These are phyloP conservation scores for Oceanodroma leucorhoa DNA, from an alignment of 2,797 vertebrate species.

Conservation along the genomic window DNA sequence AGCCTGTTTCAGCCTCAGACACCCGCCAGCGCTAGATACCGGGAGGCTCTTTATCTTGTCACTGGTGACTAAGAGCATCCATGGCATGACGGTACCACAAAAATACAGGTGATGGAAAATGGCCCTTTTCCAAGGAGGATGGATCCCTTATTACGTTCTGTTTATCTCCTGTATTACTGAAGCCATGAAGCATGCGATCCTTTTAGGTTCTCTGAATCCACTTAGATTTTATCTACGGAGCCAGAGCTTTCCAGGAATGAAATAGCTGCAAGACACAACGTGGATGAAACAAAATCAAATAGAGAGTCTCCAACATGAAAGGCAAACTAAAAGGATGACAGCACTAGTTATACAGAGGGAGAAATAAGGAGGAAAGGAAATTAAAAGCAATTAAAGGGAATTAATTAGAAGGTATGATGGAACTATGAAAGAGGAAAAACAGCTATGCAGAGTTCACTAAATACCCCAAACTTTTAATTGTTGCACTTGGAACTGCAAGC, in stretches of 20 bases:
- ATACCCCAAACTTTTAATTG: constrained; percentile 66
- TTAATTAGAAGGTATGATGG: constrained; percentile 64
- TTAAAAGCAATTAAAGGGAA: constrained; percentile 64
- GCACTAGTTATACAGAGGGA: constrained; percentile 33
- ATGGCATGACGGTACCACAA: not conserved
- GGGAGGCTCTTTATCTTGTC: not conserved
- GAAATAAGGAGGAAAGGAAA: constrained; percentile 57
- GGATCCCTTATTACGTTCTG: constrained; percentile 4
- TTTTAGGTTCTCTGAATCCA: constrained; percentile 51
- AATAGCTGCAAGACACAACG: constrained; percentile 61
- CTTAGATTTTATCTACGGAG: constrained; percentile 53
- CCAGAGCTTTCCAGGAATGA: constrained; percentile 44
- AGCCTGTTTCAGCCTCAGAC: not conserved
- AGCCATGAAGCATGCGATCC: constrained; percentile 31
- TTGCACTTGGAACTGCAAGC: constrained; percentile 31
- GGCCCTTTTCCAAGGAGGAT: constrained; percentile 20
- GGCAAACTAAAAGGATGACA: constrained; percentile 51
- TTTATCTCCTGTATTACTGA: not conserved
- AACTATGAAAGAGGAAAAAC: constrained; percentile 52
- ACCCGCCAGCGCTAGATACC: not conserved
- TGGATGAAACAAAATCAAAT: constrained; percentile 55
- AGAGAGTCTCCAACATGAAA: constrained; percentile 59
- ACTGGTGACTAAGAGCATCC: constrained; percentile 19
- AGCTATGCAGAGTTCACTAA: constrained; percentile 55
- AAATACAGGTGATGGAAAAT: constrained; percentile 31